Conservation (phyloP, 2,113 vertebrate genomes). For the Nyctibius bracteatus region DNA sequence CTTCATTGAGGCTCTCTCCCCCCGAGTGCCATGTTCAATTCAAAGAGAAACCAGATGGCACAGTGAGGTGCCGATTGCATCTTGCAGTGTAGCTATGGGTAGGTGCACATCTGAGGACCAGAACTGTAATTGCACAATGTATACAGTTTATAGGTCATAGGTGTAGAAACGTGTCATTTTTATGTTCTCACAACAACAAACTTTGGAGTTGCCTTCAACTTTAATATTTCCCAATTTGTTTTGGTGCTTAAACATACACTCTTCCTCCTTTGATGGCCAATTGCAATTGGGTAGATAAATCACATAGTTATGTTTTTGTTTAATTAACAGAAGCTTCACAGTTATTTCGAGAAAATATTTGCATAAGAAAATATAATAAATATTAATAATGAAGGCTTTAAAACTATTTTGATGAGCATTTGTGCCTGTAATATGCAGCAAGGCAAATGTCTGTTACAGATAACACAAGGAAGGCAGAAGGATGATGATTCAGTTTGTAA, state of each 20-base stretch:
- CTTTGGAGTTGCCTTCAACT: background rate
- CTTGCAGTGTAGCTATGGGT: fast-evolving
- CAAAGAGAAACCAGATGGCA: background rate
- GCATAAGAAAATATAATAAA: background rate
- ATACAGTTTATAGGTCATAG: background rate
- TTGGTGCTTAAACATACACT: fast-evolving
- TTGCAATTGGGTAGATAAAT: background rate
- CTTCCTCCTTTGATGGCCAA: background rate
- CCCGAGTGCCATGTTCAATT: fast-evolving
- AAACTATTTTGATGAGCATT: background rate
- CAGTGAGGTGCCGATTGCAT: fast-evolving
- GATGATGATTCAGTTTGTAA: background rate
- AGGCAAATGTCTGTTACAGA: background rate
- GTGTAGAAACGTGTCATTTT: background rate
- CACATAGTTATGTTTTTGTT: background rate
- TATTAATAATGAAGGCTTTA: background rate
- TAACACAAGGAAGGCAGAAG: background rate
- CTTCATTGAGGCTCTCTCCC: background rate
- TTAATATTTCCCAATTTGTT: background rate
- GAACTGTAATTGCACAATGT: background rate
- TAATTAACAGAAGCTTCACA: background rate
- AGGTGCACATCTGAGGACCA: background rate
- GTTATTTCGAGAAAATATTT: background rate
- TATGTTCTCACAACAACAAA: background rate
- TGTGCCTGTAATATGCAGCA: background rate